These are phyloP conservation scores for Ianthella basta DNA, from an alignment of 37 sponge, comb jelly and placozoan species.

Conservation along the genomic window DNA sequence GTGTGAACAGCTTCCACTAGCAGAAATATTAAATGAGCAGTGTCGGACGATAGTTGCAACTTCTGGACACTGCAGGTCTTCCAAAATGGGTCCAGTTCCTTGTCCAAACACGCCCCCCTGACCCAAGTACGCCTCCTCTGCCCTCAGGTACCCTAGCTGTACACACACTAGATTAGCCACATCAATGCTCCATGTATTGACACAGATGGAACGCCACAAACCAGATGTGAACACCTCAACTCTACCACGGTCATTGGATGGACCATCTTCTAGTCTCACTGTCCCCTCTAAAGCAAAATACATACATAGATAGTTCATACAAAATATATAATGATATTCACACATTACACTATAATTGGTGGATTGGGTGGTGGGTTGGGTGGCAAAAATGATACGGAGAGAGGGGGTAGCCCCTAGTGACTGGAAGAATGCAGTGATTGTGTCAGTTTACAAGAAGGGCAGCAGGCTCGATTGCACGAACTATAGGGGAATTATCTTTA, in stretches of 20 bases:
- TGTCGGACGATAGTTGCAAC: neutral
- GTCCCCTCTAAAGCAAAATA: neutral
- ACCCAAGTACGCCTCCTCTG: constrained; percentile 11
- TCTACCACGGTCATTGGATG: constrained; percentile 1
- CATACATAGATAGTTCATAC: neutral
- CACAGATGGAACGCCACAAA: constrained; percentile 7
- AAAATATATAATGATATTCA: too few species aligned
- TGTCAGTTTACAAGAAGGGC: too few species aligned
- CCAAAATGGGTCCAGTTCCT: constrained; percentile 13
- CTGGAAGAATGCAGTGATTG: too few species aligned
- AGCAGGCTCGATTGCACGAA: too few species aligned
- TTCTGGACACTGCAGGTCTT: constrained; percentile 6
- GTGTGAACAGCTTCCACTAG: constrained; percentile 8
- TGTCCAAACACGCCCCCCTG: constrained; percentile 9
- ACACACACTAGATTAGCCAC: constrained; percentile 20
- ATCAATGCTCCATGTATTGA: neutral
- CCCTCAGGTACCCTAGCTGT: constrained; percentile 27
- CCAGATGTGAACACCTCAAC: constrained; percentile 23
- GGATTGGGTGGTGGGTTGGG: too few species aligned
- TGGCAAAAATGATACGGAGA: too few species aligned
- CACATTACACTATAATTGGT: too few species aligned
- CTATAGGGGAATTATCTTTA: too few species aligned
- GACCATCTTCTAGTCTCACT: constrained; percentile 27
- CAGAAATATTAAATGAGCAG: neutral
- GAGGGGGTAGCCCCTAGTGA: too few species aligned